Evolutionary conservation across 2,888 invertebrate species (phyloP).

Genomic region (Yponomeuta evonymella): DNA sequence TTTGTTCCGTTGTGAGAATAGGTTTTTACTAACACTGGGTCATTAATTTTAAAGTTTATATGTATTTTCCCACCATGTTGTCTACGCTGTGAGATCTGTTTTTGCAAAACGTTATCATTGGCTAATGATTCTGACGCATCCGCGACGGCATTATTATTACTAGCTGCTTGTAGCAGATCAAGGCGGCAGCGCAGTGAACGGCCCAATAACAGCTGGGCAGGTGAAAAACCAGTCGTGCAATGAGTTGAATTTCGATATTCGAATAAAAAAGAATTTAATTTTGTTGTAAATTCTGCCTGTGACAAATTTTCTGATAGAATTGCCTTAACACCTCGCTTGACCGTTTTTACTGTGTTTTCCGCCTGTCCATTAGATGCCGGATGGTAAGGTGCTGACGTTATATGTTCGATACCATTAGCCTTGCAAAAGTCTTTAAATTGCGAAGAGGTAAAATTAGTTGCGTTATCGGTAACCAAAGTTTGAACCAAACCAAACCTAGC

Average conservation of each 20-base stretch:
- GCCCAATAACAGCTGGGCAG: conserved; percentile 22
- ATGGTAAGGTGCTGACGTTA: not conserved
- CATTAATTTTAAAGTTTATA: conserved; percentile 9
- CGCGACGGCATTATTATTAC: not conserved
- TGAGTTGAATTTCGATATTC: conserved; percentile 21
- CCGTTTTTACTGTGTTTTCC: conserved; percentile 21
- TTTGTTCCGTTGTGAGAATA: conserved; percentile 16
- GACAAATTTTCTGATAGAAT: conserved; percentile 12
- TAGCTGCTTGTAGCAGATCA: conserved; percentile 18
- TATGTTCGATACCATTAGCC: conserved; percentile 21
- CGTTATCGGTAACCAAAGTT: conserved; percentile 24
- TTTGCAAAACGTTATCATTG: conserved; percentile 17
- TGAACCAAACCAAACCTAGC: conserved; percentile 19
- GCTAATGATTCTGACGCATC: not conserved
- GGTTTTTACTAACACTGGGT: conserved; percentile 17
- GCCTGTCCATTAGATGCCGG: conserved; percentile 2
- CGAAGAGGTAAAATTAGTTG: conserved; percentile 19
- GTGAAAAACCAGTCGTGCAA: conserved; percentile 21
- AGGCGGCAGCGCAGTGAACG: conserved; percentile 20
- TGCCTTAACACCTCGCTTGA: conserved; percentile 24
- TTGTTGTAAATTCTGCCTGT: conserved; percentile 7
- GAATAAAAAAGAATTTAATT: conserved; percentile 22
- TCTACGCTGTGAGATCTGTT: conserved; percentile 20
- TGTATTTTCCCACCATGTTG: conserved; percentile 16
- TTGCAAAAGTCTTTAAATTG: conserved; percentile 19